A percentile compares a stretch with the other conserved stretches of the same genome.
Evolutionary conservation across 2,797 vertebrate species (phyloP).

Genomic region (Pelochelys cantorii): DNA sequence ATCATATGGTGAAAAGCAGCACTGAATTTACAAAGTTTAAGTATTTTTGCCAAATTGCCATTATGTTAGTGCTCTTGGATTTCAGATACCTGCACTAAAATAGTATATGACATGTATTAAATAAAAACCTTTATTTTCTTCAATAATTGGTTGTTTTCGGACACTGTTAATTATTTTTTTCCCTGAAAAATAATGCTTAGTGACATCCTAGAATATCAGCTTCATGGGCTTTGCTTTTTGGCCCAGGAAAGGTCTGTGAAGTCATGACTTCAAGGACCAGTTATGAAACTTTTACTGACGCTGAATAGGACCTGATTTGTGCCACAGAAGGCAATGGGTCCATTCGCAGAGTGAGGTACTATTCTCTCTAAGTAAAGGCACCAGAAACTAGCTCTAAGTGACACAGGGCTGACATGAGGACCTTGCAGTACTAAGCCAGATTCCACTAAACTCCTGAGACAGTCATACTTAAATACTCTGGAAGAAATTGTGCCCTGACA

Average conservation of each 20-base stretch:
- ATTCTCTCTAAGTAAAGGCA: background rate
- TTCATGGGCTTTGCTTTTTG: background rate
- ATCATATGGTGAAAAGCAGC: slow-evolving; percentile 38
- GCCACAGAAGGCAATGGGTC: background rate
- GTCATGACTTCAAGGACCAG: background rate
- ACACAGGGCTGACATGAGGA: slow-evolving; percentile 18
- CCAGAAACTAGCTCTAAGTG: background rate
- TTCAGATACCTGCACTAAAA: slow-evolving; percentile 38
- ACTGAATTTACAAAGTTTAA: slow-evolving; percentile 50
- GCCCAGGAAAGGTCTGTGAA: background rate
- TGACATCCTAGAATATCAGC: background rate
- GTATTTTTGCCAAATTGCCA: background rate
- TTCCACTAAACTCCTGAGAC: slow-evolving; percentile 16
- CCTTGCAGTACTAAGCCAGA: background rate
- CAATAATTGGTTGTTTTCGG: background rate
- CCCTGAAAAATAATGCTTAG: background rate
- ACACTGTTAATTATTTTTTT: background rate
- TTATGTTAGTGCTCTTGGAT: slow-evolving; percentile 40
- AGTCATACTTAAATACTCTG: background rate
- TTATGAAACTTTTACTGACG: background rate
- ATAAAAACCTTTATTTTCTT: background rate
- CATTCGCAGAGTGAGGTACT: background rate
- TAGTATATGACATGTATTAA: slow-evolving; percentile 41
- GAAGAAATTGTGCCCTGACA: slow-evolving; percentile 28
- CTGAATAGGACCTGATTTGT: background rate